phyloP scores from a whole-genome alignment of 2,797 vertebrate species.

The Carduelis carduelis region DNA sequence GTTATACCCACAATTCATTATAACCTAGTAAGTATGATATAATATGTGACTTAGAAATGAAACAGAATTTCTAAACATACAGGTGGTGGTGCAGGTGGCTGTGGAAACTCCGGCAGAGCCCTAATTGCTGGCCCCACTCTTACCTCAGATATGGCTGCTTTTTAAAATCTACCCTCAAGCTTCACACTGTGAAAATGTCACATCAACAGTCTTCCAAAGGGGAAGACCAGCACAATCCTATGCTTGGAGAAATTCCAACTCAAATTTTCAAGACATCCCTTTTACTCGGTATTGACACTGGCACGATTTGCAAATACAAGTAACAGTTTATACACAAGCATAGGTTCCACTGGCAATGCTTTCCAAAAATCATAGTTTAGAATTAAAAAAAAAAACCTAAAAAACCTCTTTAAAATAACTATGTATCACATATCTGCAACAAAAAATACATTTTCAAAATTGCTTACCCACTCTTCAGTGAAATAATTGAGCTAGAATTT shows the following conservation, averaged over 20 bases:
- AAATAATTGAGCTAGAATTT: neutral
- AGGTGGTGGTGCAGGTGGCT: neutral
- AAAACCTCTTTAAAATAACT: neutral
- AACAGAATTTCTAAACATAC: neutral
- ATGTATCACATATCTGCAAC: neutral
- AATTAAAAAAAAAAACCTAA: neutral
- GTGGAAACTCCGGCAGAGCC: neutral
- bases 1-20: neutral
- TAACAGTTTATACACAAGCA: neutral
- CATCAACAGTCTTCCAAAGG: neutral
- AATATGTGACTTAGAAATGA: neutral
- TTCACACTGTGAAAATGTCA: neutral
- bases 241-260: slow-evolving; percentile 9
- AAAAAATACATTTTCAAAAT: neutral
- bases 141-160: neutral
- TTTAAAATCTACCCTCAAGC: neutral
- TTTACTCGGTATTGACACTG: neutral
- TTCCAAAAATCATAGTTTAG: neutral
- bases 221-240: neutral
- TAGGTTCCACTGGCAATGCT: neutral
- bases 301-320: neutral
- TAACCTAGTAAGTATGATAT: neutral
- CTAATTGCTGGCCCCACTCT: neutral
- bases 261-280: neutral
- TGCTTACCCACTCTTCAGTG: neutral